phyloP scores from a whole-genome alignment of 2,797 vertebrate genomes.

The Salmo trutta region DNA sequence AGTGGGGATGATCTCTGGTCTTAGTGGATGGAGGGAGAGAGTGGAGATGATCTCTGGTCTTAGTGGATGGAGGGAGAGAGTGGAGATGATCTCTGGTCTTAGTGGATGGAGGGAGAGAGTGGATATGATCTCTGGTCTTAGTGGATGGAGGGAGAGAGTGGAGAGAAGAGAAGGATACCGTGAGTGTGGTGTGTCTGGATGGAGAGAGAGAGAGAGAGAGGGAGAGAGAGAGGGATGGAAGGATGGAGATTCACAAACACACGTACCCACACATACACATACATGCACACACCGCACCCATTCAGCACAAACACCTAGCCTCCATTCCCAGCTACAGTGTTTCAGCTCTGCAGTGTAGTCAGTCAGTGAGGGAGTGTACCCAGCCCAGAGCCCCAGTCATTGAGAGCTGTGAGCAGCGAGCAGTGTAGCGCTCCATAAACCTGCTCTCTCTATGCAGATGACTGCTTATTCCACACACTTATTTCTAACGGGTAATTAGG shows the following conservation, averaged over 20 bases:
- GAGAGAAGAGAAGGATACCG: no score
- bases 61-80: no score
- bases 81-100: no score
- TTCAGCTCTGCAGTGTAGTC: slow-evolving; percentile 12
- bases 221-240: no score
- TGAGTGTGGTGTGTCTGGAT: no score
- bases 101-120: no score
- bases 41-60: no score
- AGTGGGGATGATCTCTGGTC: no score
- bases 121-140: no score
- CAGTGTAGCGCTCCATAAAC: slow-evolving; percentile 74
- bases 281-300: slow-evolving; percentile 4
- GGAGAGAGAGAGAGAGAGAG: no score
- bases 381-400: slow-evolving; percentile 27
- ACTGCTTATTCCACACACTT: slow-evolving; percentile 90
- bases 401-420: slow-evolving; percentile 16
- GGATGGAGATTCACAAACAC: slow-evolving; percentile 13
- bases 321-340: slow-evolving; percentile 27
- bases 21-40: no score
- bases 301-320: slow-evolving; percentile 3
- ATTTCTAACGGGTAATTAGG: slow-evolving; percentile 87
- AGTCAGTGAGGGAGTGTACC: slow-evolving; percentile 35
- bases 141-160: no score
- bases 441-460: slow-evolving; percentile 83
- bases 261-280: neutral